These are phyloP conservation scores for Ichneumoninae sp. DNA, from an alignment of 2,888 invertebrate species.

Conservation along the genomic window DNA sequence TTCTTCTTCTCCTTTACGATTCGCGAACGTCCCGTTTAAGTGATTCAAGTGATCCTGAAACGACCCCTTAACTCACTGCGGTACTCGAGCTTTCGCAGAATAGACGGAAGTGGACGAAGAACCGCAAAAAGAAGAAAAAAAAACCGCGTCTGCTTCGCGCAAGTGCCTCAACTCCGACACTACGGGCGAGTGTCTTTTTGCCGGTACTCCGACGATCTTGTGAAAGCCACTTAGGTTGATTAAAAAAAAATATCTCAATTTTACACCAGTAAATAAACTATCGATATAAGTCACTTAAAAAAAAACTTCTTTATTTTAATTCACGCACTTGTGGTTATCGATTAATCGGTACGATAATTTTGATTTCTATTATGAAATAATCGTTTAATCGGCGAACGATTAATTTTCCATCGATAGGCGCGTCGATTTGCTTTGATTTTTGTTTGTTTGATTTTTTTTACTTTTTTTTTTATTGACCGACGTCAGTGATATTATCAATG, in stretches of 20 bases:
- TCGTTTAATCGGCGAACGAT: background rate
- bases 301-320: no score
- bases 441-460: background rate
- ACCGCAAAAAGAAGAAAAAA: background rate
- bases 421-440: background rate
- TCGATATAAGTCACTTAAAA: no score
- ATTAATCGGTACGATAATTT: background rate
- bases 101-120: background rate
- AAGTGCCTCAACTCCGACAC: background rate
- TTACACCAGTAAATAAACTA: no score
- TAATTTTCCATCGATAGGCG: background rate
- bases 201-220: no score
- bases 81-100: constrained; percentile 36
- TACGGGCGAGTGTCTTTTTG: no score
- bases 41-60: constrained; percentile 45
- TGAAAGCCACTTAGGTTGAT: no score
- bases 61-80: constrained; percentile 39
- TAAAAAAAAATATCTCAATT: no score
- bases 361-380: background rate
- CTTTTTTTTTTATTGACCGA: background rate
- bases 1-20: constrained; percentile 32
- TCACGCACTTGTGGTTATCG: background rate
- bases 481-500: background rate
- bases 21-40: constrained; percentile 30
- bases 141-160: background rate